Evolutionary conservation across 2,113 vertebrate species (phyloP), one percentile per base, ranked within the genome.

Genomic region (Lichenostomus cassidix): DNA sequence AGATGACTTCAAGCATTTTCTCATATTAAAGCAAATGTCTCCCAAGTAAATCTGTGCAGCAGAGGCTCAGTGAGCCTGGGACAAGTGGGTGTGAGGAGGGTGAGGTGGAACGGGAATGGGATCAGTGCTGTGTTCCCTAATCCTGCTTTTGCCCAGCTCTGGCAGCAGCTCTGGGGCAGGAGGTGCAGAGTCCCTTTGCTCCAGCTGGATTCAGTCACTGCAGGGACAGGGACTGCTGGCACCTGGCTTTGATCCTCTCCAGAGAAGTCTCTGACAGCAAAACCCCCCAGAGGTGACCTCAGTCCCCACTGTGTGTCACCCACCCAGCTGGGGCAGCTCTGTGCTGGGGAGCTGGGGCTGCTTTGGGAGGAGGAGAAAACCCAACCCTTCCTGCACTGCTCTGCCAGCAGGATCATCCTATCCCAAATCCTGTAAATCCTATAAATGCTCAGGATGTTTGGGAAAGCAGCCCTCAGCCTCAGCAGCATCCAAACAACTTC

Each of bases 111-210:
- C 16, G 16, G 29, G 73, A 35, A 4, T 2, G 4, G 1, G 9
- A 2, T 4, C 23, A 1, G 47, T 9, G 23, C 5, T 13, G 9
- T 1, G 1, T 14, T n/a, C 39, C 50, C 31, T 23, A 1, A 1
- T 7, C 15, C 29, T 33, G 56, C 21, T 5, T 12, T 2, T 4
- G n/a, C 20, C 4, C 3, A 24, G 37, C 31, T 7, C 2, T 0
- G 11, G 55, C 31, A 21, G 76, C 31, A 14, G 75, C 60, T 14
- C 31, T 11, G 44, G 58, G 28, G 20, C 42, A n/a, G 83, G 12
- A 9, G 7, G 10, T 8, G 17, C 46, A 2, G 73, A 35, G 47
- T 12, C 10, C 4, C 33, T 15, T 28, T 4, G 44, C 28, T 41
- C 17, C 5, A 1, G 25, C 41, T 46, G 52, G 13, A 5, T 39